Percentiles rank a stretch among this genome's conserved stretches.
These are phyloP conservation scores for Hepsetus odoe DNA, from an alignment of 2,113 vertebrate species.

Conservation along the genomic window DNA sequence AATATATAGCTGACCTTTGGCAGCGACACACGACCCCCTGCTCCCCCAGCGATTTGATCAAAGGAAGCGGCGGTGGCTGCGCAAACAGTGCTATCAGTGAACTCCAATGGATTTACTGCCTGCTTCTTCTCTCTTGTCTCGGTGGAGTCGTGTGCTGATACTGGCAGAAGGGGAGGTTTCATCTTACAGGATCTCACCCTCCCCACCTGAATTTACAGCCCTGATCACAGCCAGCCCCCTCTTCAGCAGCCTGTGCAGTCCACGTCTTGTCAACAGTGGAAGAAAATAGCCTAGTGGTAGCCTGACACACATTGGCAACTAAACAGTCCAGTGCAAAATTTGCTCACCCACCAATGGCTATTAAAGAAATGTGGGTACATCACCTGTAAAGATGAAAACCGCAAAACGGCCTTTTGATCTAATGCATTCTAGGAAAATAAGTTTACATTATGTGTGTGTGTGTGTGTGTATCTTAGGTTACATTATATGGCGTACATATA, in stretches of 20 bases:
- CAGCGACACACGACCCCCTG: slow-evolving; percentile 81
- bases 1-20: slow-evolving; percentile 85
- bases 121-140: slow-evolving; percentile 82
- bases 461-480: too few species aligned
- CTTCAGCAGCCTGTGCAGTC: slow-evolving; percentile 24
- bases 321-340: slow-evolving; percentile 44
- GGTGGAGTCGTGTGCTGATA: slow-evolving; percentile 74
- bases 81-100: slow-evolving; percentile 82
- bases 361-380: neutral
- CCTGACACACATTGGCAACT: slow-evolving; percentile 18
- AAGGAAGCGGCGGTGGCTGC: slow-evolving; percentile 79
- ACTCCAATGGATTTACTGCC: slow-evolving; percentile 81
- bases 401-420: neutral
- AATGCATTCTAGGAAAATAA: neutral
- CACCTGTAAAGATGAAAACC: neutral
- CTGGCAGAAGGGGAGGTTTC: slow-evolving; percentile 72
- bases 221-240: slow-evolving; percentile 55
- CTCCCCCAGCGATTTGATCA: slow-evolving; percentile 80
- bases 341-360: neutral
- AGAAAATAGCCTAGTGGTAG: slow-evolving; percentile 20
- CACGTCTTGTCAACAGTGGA: slow-evolving; percentile 26
- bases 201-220: slow-evolving; percentile 73
- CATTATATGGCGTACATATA: too few species aligned
- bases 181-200: slow-evolving; percentile 76
- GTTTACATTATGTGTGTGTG: too few species aligned